Conservation (phyloP, 2,113 vertebrate species). For the Caranx ignobilis region DNA sequence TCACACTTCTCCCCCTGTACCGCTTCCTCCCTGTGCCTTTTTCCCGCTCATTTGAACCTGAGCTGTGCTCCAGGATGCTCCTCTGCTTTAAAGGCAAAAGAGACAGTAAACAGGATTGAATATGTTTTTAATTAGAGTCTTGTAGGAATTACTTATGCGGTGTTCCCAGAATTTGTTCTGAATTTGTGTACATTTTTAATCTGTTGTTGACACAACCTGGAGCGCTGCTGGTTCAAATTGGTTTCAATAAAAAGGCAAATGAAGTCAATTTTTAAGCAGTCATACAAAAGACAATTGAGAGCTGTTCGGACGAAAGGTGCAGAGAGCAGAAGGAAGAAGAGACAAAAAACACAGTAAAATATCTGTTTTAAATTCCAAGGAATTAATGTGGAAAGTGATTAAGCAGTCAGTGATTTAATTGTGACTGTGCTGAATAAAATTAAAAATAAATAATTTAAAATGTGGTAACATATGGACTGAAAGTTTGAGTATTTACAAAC, state of each 20-base stretch:
- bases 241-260: conserved; percentile 10
- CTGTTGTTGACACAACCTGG: conserved; percentile 22
- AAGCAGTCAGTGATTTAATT: not conserved
- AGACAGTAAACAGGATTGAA: conserved; percentile 11
- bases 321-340: not conserved
- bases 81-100: conserved; percentile 3
- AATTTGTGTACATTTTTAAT: conserved; percentile 27
- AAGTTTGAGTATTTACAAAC: not conserved
- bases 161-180: not conserved
- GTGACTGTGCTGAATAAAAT: not conserved
- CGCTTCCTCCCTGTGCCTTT: conserved; percentile 49
- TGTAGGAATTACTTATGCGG: not conserved
- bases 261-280: not conserved
- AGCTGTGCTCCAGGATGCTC: conserved; percentile 42
- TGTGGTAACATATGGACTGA: not conserved
- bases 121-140: conserved; percentile 21
- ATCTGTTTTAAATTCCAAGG: too few relatives aligned
- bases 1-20: conserved; percentile 61
- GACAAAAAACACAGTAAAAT: too few relatives aligned
- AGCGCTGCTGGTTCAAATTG: conserved; percentile 11
- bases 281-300: not conserved
- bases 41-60: conserved; percentile 60
- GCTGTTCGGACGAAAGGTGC: not conserved
- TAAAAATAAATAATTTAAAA: not conserved
- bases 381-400: not conserved